phyloP scores from a whole-genome alignment of 2,113 vertebrate species.

The Charina bottae region DNA sequence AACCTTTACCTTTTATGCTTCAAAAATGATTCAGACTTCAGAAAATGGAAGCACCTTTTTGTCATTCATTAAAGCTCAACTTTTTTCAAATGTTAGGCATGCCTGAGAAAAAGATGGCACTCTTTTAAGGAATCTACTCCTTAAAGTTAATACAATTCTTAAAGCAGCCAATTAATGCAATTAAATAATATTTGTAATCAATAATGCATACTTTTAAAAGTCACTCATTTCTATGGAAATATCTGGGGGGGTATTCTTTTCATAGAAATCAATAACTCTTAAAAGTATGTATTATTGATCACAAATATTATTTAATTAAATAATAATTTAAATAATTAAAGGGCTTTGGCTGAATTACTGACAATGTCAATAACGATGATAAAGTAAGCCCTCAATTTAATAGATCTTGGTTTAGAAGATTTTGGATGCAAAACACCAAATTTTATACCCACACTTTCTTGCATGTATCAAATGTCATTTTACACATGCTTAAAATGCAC shows the following conservation, averaged over 20 bases:
- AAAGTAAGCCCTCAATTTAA: not conserved
- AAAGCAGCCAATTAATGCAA: not conserved
- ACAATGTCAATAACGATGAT: not conserved
- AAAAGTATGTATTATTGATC: not conserved
- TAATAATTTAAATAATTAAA: not conserved
- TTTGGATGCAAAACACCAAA: not conserved
- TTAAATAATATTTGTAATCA: not conserved
- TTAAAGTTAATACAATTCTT: not conserved
- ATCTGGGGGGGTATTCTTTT: not conserved
- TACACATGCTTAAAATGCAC: not conserved
- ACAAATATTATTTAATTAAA: not conserved
- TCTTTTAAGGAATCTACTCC: not conserved
- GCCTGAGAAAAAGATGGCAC: not conserved
- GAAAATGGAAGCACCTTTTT: not conserved
- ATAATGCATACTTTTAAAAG: not conserved
- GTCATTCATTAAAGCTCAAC: not conserved
- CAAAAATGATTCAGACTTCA: not conserved
- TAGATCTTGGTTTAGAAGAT: not conserved
- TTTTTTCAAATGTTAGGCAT: not conserved
- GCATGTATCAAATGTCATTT: not conserved
- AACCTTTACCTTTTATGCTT: too few relatives aligned
- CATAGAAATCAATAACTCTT: not conserved
- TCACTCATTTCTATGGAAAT: not conserved
- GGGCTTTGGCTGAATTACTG: not conserved
- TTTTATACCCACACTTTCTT: not conserved